Evolutionary conservation across 1,140 invertebrate species (phyloP).

Genomic region (Platorchestia sp.): DNA sequence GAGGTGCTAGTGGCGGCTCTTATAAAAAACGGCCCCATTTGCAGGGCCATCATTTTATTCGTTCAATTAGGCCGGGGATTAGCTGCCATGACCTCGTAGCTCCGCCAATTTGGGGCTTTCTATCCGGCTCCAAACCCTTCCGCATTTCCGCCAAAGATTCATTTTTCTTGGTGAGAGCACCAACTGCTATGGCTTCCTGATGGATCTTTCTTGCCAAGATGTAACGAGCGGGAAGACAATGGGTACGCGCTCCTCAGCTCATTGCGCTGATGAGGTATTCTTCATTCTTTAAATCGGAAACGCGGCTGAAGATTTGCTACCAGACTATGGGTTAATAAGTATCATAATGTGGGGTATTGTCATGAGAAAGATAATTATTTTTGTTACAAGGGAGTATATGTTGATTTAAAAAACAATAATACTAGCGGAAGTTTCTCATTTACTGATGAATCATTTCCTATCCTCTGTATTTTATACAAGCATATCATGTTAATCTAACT

Average conservation of each 20-base stretch:
- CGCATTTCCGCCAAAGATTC: not conserved
- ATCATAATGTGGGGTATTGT: no score
- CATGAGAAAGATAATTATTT: not conserved
- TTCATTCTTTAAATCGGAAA: not conserved
- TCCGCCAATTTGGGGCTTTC: constrained; percentile 21
- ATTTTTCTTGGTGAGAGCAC: not conserved
- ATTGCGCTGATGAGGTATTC: not conserved
- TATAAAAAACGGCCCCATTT: constrained; percentile 31
- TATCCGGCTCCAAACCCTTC: not conserved
- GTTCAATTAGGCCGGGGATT: constrained; percentile 39
- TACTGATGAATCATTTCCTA: no score
- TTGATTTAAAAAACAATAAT: not conserved
- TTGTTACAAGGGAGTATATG: not conserved
- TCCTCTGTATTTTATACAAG: no score
- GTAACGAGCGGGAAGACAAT: not conserved
- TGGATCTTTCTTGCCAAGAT: not conserved
- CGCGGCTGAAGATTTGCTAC: not conserved
- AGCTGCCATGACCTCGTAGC: constrained; percentile 44
- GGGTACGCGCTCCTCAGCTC: not conserved
- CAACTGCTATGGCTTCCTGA: not conserved
- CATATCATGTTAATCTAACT: no score
- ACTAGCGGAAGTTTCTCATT: no score
- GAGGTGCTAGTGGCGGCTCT: constrained; percentile 12
- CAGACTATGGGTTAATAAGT: no score
- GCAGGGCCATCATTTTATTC: constrained; percentile 45